A percentile compares a stretch with the other conserved stretches of the same genome.
These are phyloP conservation scores for Turritopsis dohrnii DNA, from an alignment of 30 jellyfish, hydroid and myxozoan species.

Conservation along the genomic window DNA sequence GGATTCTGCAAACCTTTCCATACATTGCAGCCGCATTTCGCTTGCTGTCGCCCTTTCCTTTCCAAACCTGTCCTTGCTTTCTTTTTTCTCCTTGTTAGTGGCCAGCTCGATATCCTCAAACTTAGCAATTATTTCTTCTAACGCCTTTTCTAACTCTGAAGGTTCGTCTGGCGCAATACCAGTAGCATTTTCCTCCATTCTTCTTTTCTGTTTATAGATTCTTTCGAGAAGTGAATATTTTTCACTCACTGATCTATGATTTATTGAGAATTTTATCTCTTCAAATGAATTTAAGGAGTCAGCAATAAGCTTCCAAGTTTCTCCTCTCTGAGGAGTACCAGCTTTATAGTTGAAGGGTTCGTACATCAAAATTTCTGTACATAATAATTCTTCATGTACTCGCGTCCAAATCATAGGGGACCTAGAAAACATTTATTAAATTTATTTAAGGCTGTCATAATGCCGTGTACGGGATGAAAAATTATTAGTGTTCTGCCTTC, in stretches of 20 bases:
- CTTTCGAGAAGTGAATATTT: neutral
- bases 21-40: conserved; percentile 1
- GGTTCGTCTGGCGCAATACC: conserved; percentile 1
- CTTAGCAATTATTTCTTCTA: neutral
- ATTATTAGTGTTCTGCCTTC: too few relatives aligned
- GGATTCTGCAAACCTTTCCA: too few relatives aligned
- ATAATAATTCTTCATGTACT: conserved; percentile 5
- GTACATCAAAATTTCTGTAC: too few relatives aligned
- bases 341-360: too few relatives aligned
- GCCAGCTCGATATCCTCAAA: neutral
- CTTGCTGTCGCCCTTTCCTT: conserved; percentile 7
- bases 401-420: neutral
- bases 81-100: too few relatives aligned
- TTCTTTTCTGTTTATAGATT: neutral
- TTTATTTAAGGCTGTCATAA: too few relatives aligned
- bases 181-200: neutral
- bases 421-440: too few relatives aligned
- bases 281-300: neutral
- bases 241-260: neutral
- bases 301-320: too few relatives aligned
- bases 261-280: neutral
- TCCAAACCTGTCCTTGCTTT: neutral
- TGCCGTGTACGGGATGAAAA: too few relatives aligned
- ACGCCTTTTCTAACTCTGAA: too few relatives aligned
- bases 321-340: too few relatives aligned